Evolutionary conservation across 1,140 invertebrate species (phyloP).

Genomic region (Drosophila pandora): DNA sequence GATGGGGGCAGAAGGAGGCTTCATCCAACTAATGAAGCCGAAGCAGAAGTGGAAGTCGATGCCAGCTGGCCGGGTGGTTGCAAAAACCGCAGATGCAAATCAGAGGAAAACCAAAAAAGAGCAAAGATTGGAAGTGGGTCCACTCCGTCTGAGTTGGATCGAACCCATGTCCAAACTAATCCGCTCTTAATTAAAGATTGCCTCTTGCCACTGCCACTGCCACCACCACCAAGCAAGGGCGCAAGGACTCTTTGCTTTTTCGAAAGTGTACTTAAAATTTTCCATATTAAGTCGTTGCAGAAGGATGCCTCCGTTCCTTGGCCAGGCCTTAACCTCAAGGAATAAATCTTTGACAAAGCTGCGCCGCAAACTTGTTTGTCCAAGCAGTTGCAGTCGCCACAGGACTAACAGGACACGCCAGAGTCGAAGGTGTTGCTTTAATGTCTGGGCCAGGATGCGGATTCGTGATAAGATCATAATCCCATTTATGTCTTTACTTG

Average conservation of each 20-base stretch:
- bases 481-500: slow-evolving; percentile 83
- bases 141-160: slow-evolving; percentile 58
- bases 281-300: slow-evolving; percentile 65
- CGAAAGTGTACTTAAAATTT: slow-evolving; percentile 70
- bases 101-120: slow-evolving; percentile 76
- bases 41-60: slow-evolving; percentile 24
- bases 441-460: slow-evolving; percentile 52
- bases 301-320: neutral
- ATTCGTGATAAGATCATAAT: slow-evolving; percentile 84
- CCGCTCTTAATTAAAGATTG: slow-evolving; percentile 83
- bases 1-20: neutral
- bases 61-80: slow-evolving; percentile 58
- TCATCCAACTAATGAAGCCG: slow-evolving; percentile 71
- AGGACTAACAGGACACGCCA: neutral
- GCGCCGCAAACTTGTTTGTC: slow-evolving; percentile 79
- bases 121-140: slow-evolving; percentile 60
- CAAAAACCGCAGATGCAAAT: slow-evolving; percentile 79
- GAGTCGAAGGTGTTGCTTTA: slow-evolving; percentile 69
- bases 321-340: slow-evolving; percentile 78
- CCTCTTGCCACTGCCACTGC: slow-evolving; percentile 13
- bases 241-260: neutral
- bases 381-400: slow-evolving; percentile 41
- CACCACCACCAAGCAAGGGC: too few relatives aligned
- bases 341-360: slow-evolving; percentile 83
- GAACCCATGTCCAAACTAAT: slow-evolving; percentile 83